Conservation (phyloP, 1,140 invertebrate genomes). For the Danaus melanippus region DNA sequence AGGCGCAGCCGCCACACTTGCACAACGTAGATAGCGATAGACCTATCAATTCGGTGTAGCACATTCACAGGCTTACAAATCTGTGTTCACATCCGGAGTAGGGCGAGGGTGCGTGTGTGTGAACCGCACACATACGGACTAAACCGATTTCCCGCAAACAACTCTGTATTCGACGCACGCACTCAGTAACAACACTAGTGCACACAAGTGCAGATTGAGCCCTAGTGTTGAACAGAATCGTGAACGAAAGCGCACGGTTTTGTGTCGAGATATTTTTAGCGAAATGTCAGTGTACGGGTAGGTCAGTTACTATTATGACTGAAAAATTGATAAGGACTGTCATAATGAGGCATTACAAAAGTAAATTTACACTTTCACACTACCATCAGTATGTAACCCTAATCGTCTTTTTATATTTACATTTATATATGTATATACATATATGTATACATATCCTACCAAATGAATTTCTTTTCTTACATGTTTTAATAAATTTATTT, state of each 20-base stretch:
- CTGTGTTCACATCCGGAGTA: conserved; percentile 66
- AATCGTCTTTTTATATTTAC: neutral
- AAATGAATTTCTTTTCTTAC: neutral
- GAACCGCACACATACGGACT: conserved; percentile 27
- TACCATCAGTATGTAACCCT: conserved; percentile 11
- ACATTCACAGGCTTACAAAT: conserved; percentile 62
- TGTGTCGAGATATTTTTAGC: conserved; percentile 54
- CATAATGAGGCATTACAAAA: conserved; percentile 37
- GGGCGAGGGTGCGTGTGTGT: conserved; percentile 39
- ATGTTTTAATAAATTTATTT: too few relatives aligned
- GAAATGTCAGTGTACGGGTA: conserved; percentile 51
- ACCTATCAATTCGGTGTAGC: conserved; percentile 64
- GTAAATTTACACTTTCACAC: conserved; percentile 12
- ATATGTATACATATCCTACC: neutral
- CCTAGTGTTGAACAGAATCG: conserved; percentile 36
- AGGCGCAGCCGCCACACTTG: conserved; percentile 36
- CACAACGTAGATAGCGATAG: conserved; percentile 49
- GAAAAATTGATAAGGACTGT: conserved; percentile 51
- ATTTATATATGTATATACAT: too few relatives aligned
- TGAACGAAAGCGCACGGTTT: conserved; percentile 57
- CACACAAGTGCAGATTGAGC: conserved; percentile 18
- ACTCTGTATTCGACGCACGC: conserved; percentile 32
- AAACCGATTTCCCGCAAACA: conserved; percentile 36
- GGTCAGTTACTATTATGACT: conserved; percentile 64
- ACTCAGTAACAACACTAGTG: conserved; percentile 24